Evolutionary conservation across 1,140 invertebrate genomes (phyloP).

Genomic region (Mya arenaria): DNA sequence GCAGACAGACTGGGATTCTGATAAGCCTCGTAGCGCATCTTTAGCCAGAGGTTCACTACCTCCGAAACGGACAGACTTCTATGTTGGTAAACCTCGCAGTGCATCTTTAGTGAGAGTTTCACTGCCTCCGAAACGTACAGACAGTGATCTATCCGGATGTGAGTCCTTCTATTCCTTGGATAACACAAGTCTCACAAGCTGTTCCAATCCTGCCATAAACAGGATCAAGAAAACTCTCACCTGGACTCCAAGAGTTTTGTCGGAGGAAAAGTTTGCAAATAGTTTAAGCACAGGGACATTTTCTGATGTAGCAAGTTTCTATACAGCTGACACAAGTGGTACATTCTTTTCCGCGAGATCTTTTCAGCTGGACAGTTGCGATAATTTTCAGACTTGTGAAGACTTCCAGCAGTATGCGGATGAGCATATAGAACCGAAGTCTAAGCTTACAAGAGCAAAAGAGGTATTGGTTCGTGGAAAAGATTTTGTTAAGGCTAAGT

Average conservation of each 20-base stretch:
- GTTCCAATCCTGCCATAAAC: background rate
- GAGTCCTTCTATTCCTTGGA: conserved; percentile 49
- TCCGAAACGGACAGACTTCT: background rate
- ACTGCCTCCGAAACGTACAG: background rate
- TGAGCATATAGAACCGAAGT: background rate
- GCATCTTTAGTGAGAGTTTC: background rate
- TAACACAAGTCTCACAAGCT: background rate
- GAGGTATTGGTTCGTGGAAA: conserved; percentile 21
- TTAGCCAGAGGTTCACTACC: background rate
- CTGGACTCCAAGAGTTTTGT: conserved; percentile 39
- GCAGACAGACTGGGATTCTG: background rate
- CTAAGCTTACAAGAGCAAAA: conserved; percentile 43
- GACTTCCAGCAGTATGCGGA: conserved; percentile 22
- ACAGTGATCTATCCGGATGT: conserved; percentile 27
- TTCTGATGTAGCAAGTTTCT: conserved; percentile 37
- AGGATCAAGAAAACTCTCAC: conserved; percentile 37
- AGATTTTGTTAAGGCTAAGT: conserved; percentile 43
- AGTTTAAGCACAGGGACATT: conserved; percentile 25
- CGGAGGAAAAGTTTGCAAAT: conserved; percentile 11
- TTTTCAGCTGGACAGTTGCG: conserved; percentile 45
- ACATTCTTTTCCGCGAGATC: conserved; percentile 42
- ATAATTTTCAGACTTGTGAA: conserved; percentile 49
- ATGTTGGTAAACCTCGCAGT: background rate
- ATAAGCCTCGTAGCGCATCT: background rate
- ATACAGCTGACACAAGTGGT: conserved; percentile 51